Percentiles rank a stretch among this genome's conserved stretches.
phyloP scores from a whole-genome alignment of 2,113 vertebrate genomes.

The Hippocampus comes region DNA sequence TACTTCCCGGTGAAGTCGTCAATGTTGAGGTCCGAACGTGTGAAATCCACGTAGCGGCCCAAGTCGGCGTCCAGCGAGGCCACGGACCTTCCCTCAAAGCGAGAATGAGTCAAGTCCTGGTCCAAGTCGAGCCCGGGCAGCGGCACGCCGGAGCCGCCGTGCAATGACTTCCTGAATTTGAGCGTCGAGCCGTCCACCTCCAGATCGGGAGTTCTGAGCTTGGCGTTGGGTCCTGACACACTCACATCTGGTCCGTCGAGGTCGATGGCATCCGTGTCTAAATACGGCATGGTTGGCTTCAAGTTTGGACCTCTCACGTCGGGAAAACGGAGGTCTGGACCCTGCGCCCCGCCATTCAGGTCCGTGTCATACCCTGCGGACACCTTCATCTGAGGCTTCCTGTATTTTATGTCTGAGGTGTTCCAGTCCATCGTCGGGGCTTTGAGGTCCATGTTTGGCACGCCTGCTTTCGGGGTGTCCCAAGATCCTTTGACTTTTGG shows the following conservation, averaged over 20 bases:
- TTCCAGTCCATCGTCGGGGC: constrained; percentile 46
- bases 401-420: constrained; percentile 36
- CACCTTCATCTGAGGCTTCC: constrained; percentile 41
- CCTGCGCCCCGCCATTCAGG: constrained; percentile 30
- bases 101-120: constrained; percentile 12
- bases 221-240: constrained; percentile 26
- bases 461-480: constrained; percentile 22
- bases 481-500: constrained; percentile 59
- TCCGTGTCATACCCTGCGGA: constrained; percentile 46
- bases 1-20: constrained; percentile 59
- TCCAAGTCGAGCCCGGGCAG: constrained; percentile 47
- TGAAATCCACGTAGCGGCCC: constrained; percentile 21
- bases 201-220: constrained; percentile 36
- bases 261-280: constrained; percentile 45
- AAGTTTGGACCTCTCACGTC: constrained; percentile 33
- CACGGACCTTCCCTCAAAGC: constrained; percentile 25
- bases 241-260: constrained; percentile 12
- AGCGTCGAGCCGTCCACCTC: constrained; percentile 34
- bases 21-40: constrained; percentile 60
- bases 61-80: constrained; percentile 27
- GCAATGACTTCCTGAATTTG: constrained; percentile 28
- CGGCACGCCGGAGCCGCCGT: constrained; percentile 38
- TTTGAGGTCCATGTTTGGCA: constrained; percentile 48
- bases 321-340: constrained; percentile 41
- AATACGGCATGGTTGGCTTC: constrained; percentile 43